Evolutionary conservation across 1,140 invertebrate genomes (phyloP).

Genomic region (Halotydeus destructor): DNA sequence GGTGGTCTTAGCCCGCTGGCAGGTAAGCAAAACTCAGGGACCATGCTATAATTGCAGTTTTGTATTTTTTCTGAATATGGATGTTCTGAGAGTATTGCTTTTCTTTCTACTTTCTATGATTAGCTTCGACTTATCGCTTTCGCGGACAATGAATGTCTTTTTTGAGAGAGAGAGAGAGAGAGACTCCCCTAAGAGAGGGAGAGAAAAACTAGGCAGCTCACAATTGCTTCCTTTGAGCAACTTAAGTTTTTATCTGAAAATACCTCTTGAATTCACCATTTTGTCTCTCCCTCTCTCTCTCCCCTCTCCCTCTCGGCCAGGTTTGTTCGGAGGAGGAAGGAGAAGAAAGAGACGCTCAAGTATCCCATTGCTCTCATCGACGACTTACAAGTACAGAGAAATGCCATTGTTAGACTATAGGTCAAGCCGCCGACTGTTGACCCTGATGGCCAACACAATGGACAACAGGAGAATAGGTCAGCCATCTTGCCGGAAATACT

Average conservation of each 20-base stretch:
- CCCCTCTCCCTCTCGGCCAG: too few relatives aligned
- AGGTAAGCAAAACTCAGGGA: conserved; percentile 6
- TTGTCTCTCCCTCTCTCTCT: neutral
- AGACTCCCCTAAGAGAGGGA: too few relatives aligned
- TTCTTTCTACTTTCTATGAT: neutral
- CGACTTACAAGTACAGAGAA: neutral
- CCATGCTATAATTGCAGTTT: neutral
- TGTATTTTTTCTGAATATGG: neutral
- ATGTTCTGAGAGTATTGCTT: neutral
- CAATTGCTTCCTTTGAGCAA: too few relatives aligned
- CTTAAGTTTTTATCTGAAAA: too few relatives aligned
- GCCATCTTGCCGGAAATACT: conserved; percentile 6
- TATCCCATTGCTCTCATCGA: neutral
- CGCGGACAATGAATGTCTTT: too few relatives aligned
- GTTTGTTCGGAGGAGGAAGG: neutral
- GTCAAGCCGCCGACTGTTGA: conserved; percentile 6
- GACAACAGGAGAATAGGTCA: conserved; percentile 7
- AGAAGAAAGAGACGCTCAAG: neutral
- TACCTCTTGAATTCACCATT: neutral
- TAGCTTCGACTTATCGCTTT: too few relatives aligned
- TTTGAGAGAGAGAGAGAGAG: too few relatives aligned
- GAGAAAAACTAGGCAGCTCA: too few relatives aligned
- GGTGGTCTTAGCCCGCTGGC: neutral
- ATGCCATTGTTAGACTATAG: conserved; percentile 9
- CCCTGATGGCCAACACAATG: conserved; percentile 9